phyloP scores from a whole-genome alignment of 2,797 vertebrate genomes.

The Dermochelys coriacea region DNA sequence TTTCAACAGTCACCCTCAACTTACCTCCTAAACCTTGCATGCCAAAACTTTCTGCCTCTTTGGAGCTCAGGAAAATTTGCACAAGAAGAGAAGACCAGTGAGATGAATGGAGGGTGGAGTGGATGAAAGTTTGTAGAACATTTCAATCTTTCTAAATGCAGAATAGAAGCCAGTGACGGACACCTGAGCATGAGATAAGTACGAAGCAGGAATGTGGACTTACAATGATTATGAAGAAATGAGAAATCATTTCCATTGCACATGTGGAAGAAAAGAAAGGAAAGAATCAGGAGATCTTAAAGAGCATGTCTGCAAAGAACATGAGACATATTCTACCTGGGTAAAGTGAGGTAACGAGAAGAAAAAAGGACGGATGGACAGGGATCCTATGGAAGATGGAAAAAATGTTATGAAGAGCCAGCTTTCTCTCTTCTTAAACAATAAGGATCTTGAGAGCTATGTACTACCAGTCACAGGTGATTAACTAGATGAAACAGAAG shows the following conservation, averaged over 20 bases:
- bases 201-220: background rate
- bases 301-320: background rate
- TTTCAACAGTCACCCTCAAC: background rate
- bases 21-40: background rate
- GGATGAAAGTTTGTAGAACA: background rate
- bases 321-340: background rate
- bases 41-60: background rate
- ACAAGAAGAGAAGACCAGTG: background rate
- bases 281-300: background rate
- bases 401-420: background rate
- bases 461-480: background rate
- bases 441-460: background rate
- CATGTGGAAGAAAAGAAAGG: background rate
- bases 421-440: background rate
- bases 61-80: background rate
- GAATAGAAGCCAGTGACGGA: background rate
- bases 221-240: background rate
- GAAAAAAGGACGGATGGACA: background rate
- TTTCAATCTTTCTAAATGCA: background rate
- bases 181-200: background rate
- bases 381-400: background rate
- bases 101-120: background rate
- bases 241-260: background rate
- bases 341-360: background rate
- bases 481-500: background rate